These are phyloP conservation scores for Clinocottus analis DNA, from an alignment of 2,113 vertebrate species.

Conservation along the genomic window DNA sequence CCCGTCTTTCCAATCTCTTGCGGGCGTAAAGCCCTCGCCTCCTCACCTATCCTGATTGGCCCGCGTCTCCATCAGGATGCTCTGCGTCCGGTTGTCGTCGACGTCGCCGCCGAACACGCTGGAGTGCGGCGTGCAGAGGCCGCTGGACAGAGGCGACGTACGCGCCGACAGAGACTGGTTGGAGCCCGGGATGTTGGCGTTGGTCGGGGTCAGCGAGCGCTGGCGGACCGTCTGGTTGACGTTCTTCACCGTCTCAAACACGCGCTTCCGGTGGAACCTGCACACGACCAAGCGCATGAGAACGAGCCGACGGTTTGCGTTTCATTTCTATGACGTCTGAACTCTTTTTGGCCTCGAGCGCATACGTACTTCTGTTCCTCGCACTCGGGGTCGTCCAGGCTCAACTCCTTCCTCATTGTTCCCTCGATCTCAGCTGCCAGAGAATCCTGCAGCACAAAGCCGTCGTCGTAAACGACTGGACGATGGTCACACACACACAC, in stretches of 20 bases:
- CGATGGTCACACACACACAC: not conserved
- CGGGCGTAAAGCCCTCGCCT: rapidly evolving
- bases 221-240: conserved; percentile 93
- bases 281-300: conserved; percentile 1
- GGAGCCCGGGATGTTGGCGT: conserved; percentile 96
- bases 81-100: conserved; percentile 92
- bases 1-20: not conserved
- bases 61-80: conserved; percentile 90
- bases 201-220: conserved; percentile 89
- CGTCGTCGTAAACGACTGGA: not conserved
- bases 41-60: conserved; percentile 85
- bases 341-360: not conserved
- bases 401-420: conserved; percentile 96
- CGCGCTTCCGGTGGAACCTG: conserved; percentile 90
- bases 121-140: conserved; percentile 88
- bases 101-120: conserved; percentile 87
- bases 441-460: conserved; percentile 88
- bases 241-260: conserved; percentile 95
- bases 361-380: conserved; percentile 84
- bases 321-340: not conserved
- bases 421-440: conserved; percentile 98
- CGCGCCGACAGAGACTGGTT: conserved; percentile 92
- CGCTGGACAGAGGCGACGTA: conserved; percentile 91
- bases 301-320: not conserved
- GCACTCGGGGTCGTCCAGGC: conserved; percentile 89